These are phyloP conservation scores for Pelusios castaneus DNA, from an alignment of 2,113 vertebrate species.

Conservation along the genomic window DNA sequence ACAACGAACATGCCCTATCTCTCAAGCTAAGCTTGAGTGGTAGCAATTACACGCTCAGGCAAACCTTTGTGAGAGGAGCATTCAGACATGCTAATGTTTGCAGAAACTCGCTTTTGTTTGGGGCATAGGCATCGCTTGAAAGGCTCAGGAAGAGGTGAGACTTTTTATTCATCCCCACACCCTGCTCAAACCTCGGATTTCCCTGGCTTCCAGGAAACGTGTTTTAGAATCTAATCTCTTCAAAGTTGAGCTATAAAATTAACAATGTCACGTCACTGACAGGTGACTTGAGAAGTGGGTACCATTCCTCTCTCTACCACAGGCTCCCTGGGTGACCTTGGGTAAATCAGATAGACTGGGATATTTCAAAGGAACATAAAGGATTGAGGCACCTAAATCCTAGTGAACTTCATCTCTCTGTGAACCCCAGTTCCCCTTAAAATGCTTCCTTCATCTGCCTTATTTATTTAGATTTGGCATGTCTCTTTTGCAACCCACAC, in stretches of 20 bases:
- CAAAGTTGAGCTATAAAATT: background rate
- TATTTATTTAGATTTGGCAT: background rate
- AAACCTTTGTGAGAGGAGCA: background rate
- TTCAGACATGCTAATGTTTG: background rate
- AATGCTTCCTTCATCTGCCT: background rate
- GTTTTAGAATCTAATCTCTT: background rate
- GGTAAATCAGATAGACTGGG: background rate
- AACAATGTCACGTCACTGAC: background rate
- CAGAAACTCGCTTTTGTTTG: background rate
- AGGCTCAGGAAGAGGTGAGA: background rate
- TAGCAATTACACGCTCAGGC: background rate
- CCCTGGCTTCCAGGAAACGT: background rate
- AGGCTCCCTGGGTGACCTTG: background rate
- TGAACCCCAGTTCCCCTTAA: background rate
- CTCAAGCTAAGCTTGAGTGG: background rate
- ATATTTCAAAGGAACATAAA: background rate
- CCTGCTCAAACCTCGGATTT: background rate
- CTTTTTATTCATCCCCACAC: rapidly evolving
- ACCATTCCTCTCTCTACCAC: background rate
- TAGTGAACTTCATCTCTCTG: background rate
- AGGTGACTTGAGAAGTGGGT: background rate
- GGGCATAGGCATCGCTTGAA: background rate
- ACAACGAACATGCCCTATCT: background rate
- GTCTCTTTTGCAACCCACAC: background rate
- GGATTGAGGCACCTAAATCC: background rate